Base-by-base conservation (phyloP, 2,113 vertebrate genomes). In the Perognathus longimembris region DNA sequence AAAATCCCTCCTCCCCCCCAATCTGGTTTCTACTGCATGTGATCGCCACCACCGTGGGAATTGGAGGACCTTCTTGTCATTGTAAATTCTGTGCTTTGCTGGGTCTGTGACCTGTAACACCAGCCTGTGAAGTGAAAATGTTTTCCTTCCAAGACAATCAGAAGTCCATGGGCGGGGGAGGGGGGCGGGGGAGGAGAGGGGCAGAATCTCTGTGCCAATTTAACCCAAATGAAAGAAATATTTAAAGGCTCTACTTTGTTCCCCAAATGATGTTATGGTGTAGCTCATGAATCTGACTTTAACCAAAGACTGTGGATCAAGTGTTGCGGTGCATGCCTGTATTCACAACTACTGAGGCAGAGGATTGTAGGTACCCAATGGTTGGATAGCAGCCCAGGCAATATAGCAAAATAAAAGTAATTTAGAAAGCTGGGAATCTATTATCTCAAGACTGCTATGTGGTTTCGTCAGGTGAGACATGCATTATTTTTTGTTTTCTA, bases 401-500 rank as follows among this genome's bases (percentile, higher is more conserved):
- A 22, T 22, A 59, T 59, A 59, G 71, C 71, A 74, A 74, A 12
- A 74, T 7, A 32, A 50, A 5, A 74, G 38, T 45, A 30, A 57
- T 36, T 14, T 34, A 10, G 24, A 83, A 80, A 92, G 69, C 34
- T 69, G 38, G 36, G 50, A 70, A 79, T 36, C 8, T 40, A n/a
- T 61, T 45, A 83, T 78, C 20, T 38, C 30, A 32, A 24, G 18
- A 80, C 32, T 77, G 22, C 32, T 36, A 21, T 38, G 26, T 64
- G 10, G 38, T 61, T 89, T 83, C 9, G 45, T 91, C 84, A 79
- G 71, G 45, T 80, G 20, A 75, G 54, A 15, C 5, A n/a, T 5
- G 14, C 28, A 50, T 50, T 92, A 63, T 38, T 75, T 76, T 93
- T 92, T 83, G 61, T 50, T 84, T 85, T 84, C 70, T 40, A 64